Conservation (phyloP, 1,140 invertebrate genomes). For the Homarus americanus region DNA sequence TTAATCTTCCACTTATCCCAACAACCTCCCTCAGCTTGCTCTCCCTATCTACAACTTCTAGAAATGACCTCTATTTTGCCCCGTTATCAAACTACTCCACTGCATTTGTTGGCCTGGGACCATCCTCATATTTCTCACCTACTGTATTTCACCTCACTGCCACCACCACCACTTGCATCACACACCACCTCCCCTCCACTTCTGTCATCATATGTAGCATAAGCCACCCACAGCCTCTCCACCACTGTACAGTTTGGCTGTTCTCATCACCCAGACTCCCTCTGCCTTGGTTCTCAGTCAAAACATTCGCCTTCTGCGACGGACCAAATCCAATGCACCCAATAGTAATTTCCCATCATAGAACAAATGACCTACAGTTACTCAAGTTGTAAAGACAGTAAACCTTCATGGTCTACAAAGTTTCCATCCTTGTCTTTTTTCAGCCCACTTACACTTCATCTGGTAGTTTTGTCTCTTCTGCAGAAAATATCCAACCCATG, state of each 20-base stretch:
- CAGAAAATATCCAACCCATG: conserved; percentile 26
- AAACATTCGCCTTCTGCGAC: background rate
- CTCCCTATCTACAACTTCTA: background rate
- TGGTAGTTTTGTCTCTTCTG: background rate
- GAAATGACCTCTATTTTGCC: background rate
- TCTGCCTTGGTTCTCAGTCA: conserved; percentile 23
- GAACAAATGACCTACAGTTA: background rate
- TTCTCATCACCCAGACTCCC: background rate
- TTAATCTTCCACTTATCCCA: conserved; percentile 18
- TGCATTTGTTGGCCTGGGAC: conserved; percentile 35
- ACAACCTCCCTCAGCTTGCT: background rate
- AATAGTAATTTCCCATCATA: conserved; percentile 13
- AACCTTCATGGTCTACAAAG: background rate
- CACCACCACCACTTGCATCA: conserved; percentile 15
- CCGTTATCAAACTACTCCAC: background rate
- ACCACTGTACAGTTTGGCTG: conserved; percentile 31
- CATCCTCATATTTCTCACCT: conserved; percentile 13
- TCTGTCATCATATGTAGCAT: conserved; percentile 8
- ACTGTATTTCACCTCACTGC: conserved; percentile 37
- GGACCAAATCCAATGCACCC: background rate
- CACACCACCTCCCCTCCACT: background rate
- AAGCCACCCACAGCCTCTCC: conserved; percentile 24
- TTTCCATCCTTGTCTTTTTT: conserved; percentile 9
- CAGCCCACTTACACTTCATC: background rate
- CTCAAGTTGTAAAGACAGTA: background rate